Conservation (phyloP, 2,888 invertebrate species). For the Watsonalla cultraria region DNA sequence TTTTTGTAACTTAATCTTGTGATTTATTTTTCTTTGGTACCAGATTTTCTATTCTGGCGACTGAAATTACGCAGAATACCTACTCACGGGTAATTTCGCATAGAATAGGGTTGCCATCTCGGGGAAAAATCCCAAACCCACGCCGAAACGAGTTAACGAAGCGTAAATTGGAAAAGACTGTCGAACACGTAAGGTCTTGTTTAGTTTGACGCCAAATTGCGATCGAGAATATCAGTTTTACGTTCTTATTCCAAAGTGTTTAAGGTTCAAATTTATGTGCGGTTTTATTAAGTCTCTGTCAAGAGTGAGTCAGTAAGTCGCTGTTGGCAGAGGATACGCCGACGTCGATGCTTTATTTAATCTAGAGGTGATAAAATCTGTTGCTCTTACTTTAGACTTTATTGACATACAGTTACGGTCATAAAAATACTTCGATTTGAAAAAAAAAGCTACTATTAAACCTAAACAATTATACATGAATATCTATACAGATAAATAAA, state of each 20-base stretch:
- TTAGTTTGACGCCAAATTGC: slow-evolving; percentile 26
- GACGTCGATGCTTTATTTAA: slow-evolving; percentile 31
- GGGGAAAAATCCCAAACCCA: slow-evolving; percentile 27
- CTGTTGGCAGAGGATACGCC: slow-evolving; percentile 43
- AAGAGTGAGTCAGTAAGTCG: slow-evolving; percentile 21
- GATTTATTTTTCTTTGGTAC: too few relatives aligned
- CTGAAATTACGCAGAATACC: slow-evolving; percentile 4
- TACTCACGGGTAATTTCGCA: slow-evolving; percentile 7
- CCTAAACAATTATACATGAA: too few relatives aligned
- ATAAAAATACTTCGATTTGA: too few relatives aligned
- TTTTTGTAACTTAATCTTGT: too few relatives aligned
- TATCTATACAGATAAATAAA: too few relatives aligned
- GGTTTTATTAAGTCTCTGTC: slow-evolving; percentile 6
- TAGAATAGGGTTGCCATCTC: slow-evolving; percentile 14
- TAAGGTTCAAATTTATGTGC: slow-evolving; percentile 24
- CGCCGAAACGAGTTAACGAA: slow-evolving; percentile 41
- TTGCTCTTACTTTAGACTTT: slow-evolving; percentile 8
- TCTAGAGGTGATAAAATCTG: slow-evolving; percentile 31
- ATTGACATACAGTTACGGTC: too few relatives aligned
- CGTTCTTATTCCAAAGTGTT: slow-evolving; percentile 13
- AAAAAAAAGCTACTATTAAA: too few relatives aligned
- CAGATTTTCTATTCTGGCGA: not conserved
- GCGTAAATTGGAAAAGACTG: slow-evolving; percentile 43
- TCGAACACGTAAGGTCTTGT: slow-evolving; percentile 35
- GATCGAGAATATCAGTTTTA: slow-evolving; percentile 5